Base-by-base conservation (phyloP, 2,113 vertebrate genomes). In the Himantopus leucocephalus region DNA sequence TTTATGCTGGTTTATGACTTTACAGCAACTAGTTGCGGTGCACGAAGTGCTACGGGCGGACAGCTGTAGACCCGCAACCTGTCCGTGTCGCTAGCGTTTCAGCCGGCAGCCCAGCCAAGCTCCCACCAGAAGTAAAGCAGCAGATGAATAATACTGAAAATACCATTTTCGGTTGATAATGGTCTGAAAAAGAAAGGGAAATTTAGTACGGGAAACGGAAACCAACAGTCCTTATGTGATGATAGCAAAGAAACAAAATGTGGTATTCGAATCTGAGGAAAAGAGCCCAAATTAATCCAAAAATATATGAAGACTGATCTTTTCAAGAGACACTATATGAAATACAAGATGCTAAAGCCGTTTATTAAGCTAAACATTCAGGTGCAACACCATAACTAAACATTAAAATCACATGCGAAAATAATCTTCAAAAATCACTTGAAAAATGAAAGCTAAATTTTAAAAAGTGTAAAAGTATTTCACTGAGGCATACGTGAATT, bases 151-250 rank as follows among this genome's bases (percentile, higher is more conserved):
- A 37, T 3, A n/a, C 45, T 12, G 41, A 72, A 86, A 94, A 67
- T 5, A 39, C 11, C 5, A 3, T 18, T 52, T 84, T 74, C 27
- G 1, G 39, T 32, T 30, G 20, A 52, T 27, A 64, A 63, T 2
- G 16, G n/a, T 22, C 10, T 20, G n/a, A 22, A 90, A 76, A 85
- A 41, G 18, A 39, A 55, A 48, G 24, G 14, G 9, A 71, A 74
- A 56, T 26, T 22, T 24, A 58, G 9, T 2, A 12, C 9, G 10
- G 5, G 32, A 30, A 77, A 50, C 0, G 3, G 29, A 35, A 63
- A 81, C 9, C 27, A 3, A 19, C 3, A 8, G 5, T 62, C 83
- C 23, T 35, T 23, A 26, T 1, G 2, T 10, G 8, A 3, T 39
- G 48, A 9, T 5, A 35, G 41, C 22, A 35, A 85, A 66, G 23